Percentiles rank a stretch among this genome's conserved stretches.
phyloP scores from a whole-genome alignment of 1,140 invertebrate genomes.

The Musca domestica region DNA sequence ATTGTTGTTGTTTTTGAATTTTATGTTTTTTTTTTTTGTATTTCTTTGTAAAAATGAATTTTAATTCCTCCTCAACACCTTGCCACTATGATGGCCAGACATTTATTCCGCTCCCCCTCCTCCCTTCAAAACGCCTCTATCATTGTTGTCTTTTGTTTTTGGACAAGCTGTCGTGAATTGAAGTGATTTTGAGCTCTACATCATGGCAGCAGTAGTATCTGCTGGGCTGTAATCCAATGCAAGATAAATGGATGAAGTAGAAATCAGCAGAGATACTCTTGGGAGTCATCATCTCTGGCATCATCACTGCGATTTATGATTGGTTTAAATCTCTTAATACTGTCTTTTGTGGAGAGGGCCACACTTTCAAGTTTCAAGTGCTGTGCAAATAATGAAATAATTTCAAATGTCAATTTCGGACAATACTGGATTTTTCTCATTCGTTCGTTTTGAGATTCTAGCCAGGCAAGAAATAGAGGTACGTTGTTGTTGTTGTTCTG shows the following conservation, averaged over 20 bases:
- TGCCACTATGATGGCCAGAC: no score
- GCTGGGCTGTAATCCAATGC: no score
- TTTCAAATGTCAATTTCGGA: neutral
- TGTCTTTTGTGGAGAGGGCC: neutral
- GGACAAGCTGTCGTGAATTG: conserved; percentile 2
- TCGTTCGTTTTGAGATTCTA: neutral
- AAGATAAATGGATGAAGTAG: no score
- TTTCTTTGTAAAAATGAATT: no score
- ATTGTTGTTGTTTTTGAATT: neutral
- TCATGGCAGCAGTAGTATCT: no score
- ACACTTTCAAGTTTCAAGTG: conserved; percentile 15
- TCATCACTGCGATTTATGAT: neutral
- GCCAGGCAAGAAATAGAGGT: neutral
- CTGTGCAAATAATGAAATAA: conserved; percentile 13
- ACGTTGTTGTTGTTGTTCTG: neutral
- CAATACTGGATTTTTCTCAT: neutral
- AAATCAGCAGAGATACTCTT: no score
- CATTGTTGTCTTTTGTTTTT: neutral
- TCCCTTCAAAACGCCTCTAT: no score
- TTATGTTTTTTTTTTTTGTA: neutral
- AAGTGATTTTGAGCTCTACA: neutral
- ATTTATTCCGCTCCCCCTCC: no score
- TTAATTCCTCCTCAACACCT: no score
- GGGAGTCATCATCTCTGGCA: no score
- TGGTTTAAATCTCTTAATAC: conserved; percentile 18